Conservation (phyloP, 2,113 vertebrate species). For the Anguilla rostrata region DNA sequence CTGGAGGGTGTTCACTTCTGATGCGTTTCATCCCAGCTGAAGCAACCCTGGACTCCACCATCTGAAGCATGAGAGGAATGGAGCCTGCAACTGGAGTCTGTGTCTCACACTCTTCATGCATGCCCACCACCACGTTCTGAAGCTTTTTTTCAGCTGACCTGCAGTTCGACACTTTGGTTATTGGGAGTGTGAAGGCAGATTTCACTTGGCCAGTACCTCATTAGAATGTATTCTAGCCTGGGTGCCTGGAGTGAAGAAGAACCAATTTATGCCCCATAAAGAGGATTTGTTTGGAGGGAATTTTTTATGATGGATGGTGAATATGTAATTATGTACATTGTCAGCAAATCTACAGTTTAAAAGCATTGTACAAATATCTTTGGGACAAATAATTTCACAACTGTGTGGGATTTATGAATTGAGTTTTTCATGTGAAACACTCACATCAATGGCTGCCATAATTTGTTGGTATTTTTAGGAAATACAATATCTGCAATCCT, state of each 20-base stretch:
- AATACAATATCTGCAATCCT: not conserved
- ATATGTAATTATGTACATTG: not conserved
- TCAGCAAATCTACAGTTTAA: not conserved
- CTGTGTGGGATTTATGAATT: not conserved
- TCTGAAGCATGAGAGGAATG: not conserved
- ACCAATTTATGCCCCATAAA: not conserved
- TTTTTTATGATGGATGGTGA: not conserved
- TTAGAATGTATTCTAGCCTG: not conserved
- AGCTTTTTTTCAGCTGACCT: not conserved
- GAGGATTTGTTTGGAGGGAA: not conserved
- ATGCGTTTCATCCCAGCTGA: not conserved
- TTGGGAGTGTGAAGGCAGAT: not conserved
- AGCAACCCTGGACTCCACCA: not conserved
- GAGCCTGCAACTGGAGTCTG: not conserved
- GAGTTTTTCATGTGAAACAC: not conserved
- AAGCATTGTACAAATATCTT: no score
- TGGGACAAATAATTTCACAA: not conserved
- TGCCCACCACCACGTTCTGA: not conserved
- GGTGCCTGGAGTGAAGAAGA: not conserved
- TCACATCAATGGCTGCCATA: not conserved
- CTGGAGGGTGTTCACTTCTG: not conserved
- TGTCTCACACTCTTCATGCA: not conserved
- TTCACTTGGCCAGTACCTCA: not conserved
- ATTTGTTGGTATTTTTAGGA: not conserved
- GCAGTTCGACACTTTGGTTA: not conserved